phyloP scores from a whole-genome alignment of 2,113 vertebrate genomes.

The Anhinga rufa region DNA sequence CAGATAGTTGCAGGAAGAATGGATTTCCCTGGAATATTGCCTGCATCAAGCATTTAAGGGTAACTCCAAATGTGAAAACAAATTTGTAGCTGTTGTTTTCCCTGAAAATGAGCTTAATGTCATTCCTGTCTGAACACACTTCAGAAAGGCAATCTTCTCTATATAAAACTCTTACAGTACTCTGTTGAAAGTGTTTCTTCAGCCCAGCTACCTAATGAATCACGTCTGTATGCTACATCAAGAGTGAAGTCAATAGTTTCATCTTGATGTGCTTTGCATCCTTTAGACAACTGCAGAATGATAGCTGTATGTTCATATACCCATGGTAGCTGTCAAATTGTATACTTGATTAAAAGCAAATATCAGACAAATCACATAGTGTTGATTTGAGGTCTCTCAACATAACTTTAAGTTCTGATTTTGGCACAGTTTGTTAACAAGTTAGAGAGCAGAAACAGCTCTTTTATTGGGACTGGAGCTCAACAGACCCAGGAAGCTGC shows the following conservation, averaged over 20 bases:
- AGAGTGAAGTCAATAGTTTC: not conserved
- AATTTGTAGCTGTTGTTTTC: not conserved
- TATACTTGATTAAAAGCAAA: not conserved
- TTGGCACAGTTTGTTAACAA: not conserved
- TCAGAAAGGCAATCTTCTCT: not conserved
- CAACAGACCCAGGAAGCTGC: not conserved
- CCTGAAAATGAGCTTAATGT: not conserved
- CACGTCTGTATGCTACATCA: not conserved
- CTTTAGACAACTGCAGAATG: not conserved
- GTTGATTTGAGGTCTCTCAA: not conserved
- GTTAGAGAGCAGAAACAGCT: not conserved
- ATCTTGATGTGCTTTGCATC: fast-evolving
- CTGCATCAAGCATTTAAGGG: not conserved
- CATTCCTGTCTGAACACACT: not conserved
- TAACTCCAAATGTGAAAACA: not conserved
- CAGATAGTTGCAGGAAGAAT: not conserved
- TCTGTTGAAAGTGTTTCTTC: not conserved
- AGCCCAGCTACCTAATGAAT: not conserved
- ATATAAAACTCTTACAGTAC: not conserved
- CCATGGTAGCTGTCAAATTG: not conserved
- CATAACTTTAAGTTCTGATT: not conserved
- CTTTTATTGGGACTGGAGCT: not conserved
- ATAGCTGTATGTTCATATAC: not conserved
- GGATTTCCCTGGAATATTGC: not conserved
- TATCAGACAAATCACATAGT: fast-evolving